Evolutionary conservation across 2,113 vertebrate genomes (phyloP).

Genomic region (Myiozetetes cayanensis): DNA sequence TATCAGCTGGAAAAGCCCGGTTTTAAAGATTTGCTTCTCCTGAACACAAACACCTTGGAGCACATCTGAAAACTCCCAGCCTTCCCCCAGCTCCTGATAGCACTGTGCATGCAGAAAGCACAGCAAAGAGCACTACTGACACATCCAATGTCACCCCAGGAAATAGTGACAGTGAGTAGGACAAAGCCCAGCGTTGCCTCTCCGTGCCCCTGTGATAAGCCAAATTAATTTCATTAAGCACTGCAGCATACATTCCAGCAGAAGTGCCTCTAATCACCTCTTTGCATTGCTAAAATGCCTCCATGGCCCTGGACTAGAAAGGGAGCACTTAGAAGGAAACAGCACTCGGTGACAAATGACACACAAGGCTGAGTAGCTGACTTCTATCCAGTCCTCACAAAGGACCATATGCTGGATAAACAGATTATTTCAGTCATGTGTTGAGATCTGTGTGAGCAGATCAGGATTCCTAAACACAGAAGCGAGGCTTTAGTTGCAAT

Average conservation of each 20-base stretch:
- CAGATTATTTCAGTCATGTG: constrained; percentile 48
- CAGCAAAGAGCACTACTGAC: neutral
- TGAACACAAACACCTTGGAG: neutral
- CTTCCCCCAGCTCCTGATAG: neutral
- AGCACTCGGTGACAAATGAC: neutral
- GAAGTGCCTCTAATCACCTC: constrained; percentile 35
- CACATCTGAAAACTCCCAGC: neutral
- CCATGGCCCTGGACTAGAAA: neutral
- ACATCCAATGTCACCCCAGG: neutral
- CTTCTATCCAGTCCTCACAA: neutral
- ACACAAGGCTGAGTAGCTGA: neutral
- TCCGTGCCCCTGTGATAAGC: neutral
- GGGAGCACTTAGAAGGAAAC: neutral
- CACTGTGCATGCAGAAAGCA: neutral
- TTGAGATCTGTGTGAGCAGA: constrained; percentile 22
- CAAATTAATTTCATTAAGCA: constrained; percentile 37
- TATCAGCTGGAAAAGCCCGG: neutral
- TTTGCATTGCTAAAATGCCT: constrained; percentile 49
- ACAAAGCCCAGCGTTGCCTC: constrained; percentile 9
- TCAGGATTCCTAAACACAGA: constrained; percentile 23
- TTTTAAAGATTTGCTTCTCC: neutral
- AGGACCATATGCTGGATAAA: constrained; percentile 33
- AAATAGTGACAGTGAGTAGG: neutral
- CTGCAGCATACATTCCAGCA: neutral
- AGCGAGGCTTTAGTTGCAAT: neutral